Evolutionary conservation across 2,797 vertebrate species (phyloP).

Genomic region (Triplophysa yarkandensis): DNA sequence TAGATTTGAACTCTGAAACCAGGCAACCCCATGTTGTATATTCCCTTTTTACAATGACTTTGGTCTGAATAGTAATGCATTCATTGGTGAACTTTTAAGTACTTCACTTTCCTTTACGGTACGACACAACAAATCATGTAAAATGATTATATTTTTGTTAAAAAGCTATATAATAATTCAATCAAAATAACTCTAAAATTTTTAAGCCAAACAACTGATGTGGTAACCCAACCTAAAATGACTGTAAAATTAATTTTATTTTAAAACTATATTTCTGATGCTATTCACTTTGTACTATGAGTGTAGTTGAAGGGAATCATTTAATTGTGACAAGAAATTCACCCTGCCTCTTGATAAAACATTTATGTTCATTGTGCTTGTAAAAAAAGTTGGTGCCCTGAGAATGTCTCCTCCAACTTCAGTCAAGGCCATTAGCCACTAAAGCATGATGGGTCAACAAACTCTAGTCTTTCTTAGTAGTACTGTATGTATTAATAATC

Average conservation of each 20-base stretch:
- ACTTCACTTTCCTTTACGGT: background rate
- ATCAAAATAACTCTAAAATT: background rate
- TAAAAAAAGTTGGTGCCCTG: conserved; percentile 43
- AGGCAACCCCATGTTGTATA: background rate
- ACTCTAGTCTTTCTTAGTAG: no score
- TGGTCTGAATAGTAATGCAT: background rate
- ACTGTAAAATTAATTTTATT: background rate
- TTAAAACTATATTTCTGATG: conserved; percentile 12
- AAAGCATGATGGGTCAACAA: background rate
- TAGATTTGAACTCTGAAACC: background rate
- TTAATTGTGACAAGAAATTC: conserved; percentile 18
- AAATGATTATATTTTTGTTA: background rate
- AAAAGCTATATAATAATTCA: background rate
- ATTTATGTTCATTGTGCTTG: conserved; percentile 43
- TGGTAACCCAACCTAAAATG: background rate
- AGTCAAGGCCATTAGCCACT: background rate
- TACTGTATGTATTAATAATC: no score
- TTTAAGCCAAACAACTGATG: no score
- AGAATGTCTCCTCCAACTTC: background rate
- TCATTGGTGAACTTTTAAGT: background rate
- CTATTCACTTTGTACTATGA: conserved; percentile 24
- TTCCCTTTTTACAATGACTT: background rate
- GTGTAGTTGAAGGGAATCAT: conserved; percentile 39
- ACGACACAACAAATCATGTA: background rate
- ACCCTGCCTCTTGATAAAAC: conserved; percentile 46